These are phyloP conservation scores for Troides helena DNA, from an alignment of 2,888 invertebrate species.

Conservation along the genomic window DNA sequence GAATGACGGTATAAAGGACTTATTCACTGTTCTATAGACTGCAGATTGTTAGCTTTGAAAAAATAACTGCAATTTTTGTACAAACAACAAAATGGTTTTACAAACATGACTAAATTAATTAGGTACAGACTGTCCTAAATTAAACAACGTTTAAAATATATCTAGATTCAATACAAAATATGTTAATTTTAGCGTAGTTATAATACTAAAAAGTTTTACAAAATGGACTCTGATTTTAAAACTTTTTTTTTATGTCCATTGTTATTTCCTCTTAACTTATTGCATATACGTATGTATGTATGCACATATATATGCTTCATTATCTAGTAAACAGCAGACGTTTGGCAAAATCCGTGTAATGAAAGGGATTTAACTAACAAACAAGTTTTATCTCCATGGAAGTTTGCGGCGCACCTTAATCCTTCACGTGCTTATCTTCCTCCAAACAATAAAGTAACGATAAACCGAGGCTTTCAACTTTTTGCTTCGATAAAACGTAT, in stretches of 20 bases:
- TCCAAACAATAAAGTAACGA: conserved; percentile 64
- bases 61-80: neutral
- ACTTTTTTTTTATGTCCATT: neutral
- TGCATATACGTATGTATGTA: neutral
- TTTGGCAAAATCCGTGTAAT: conserved; percentile 41
- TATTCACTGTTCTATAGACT: conserved; percentile 9
- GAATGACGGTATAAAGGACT: conserved; percentile 9
- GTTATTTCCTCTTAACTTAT: neutral
- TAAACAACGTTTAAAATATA: too few relatives aligned
- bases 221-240: neutral
- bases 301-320: conserved; percentile 8
- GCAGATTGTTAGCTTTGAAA: conserved; percentile 5
- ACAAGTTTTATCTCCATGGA: conserved; percentile 73
- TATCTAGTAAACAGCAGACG: conserved; percentile 29
- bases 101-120: neutral
- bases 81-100: too few relatives aligned
- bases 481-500: conserved; percentile 15
- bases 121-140: too few relatives aligned
- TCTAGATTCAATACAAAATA: too few relatives aligned
- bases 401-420: conserved; percentile 72
- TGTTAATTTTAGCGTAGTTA: neutral
- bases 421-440: conserved; percentile 68
- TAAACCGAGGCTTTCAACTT: conserved; percentile 34
- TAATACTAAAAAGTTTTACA: neutral
- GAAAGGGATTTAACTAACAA: conserved; percentile 58